Evolutionary conservation across 1,140 invertebrate genomes (phyloP), one percentile per base, ranked within the genome.

Genomic region (Riptortus pedestris): DNA sequence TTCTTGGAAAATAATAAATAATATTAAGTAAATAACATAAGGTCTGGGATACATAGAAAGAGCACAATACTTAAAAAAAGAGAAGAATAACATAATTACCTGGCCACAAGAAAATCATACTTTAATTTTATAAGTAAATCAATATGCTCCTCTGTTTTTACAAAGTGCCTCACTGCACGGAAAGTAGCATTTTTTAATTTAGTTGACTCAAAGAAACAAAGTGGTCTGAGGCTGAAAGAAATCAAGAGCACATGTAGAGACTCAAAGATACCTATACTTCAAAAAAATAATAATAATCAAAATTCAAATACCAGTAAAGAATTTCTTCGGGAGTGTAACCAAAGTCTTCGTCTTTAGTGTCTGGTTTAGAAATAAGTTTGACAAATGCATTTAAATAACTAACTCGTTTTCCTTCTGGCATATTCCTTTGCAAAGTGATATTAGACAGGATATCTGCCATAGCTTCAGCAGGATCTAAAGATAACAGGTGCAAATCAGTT

Each of bases 131-230:
- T 86, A 63, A 95, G 84, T 45, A 80, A 78, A 67, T 85, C 77
- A 52, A 95, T 80, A 75, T 92, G 86, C 70, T 85, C 82, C 68
- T 87, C 81, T 68, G 82, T 84, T 69, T 81, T 83, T 11, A 96
- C 76, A 66, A 93, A 79, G 74, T 96, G 91, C 63, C 93, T 80
- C 27, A 96, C 79, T 12, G 87, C 86, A 70, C 93, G 80, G 47
- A 97, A 77, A 18, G 88, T 85, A 38, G 88, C 91, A 62, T 93
- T 88, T 72, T 93, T 82, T 43, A 98, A 85, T 74, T 93, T 89
- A 68, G 88, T 88, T 26, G 88, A 85, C 67, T 93, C 88, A 73
- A 93, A 85, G 22, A 94, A 80, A 63, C 96, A 77, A 59, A 85
- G 83, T 28, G 91, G 78, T 64, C 91, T 83, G 69, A 97, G 79